These are phyloP conservation scores for Folsomia candida DNA, from an alignment of 2,888 invertebrate species.

Conservation along the genomic window DNA sequence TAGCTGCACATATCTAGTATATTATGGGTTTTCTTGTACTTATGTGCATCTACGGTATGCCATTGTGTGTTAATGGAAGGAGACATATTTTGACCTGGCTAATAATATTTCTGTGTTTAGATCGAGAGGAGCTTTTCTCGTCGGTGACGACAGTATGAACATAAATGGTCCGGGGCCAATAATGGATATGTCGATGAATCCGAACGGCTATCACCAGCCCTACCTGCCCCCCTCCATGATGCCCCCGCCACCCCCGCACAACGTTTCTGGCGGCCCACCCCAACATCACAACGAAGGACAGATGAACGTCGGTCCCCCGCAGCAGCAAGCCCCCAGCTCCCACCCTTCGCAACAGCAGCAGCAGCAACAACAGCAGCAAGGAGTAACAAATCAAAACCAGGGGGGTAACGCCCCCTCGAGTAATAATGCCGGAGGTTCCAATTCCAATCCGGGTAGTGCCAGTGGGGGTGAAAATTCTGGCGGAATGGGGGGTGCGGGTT, in stretches of 20 bases:
- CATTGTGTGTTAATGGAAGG: too few relatives aligned
- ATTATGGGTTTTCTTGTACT: too few relatives aligned
- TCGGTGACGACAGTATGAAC: slow-evolving; percentile 49
- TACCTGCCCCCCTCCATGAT: slow-evolving; percentile 50
- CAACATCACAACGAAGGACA: slow-evolving; percentile 50
- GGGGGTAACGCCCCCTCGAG: slow-evolving; percentile 8
- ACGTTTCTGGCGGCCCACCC: slow-evolving; percentile 42
- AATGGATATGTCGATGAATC: slow-evolving; percentile 52
- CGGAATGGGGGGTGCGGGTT: slow-evolving; percentile 42
- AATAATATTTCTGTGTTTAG: too few relatives aligned
- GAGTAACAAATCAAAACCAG: slow-evolving; percentile 43
- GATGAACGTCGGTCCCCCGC: slow-evolving; percentile 47
- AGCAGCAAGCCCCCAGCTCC: slow-evolving; percentile 46
- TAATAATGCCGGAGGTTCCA: slow-evolving; percentile 39
- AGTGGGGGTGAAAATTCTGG: slow-evolving; percentile 45
- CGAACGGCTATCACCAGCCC: slow-evolving; percentile 51
- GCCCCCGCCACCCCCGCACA: slow-evolving; percentile 50
- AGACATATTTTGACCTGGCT: too few relatives aligned
- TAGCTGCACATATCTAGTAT: too few relatives aligned
- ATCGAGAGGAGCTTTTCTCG: slow-evolving; percentile 45
- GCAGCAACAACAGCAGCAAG: slow-evolving; percentile 45
- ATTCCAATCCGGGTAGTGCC: slow-evolving; percentile 49
- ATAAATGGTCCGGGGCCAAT: slow-evolving; percentile 51
- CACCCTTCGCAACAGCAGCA: slow-evolving; percentile 44
- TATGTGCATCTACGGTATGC: too few relatives aligned